Evolutionary conservation across 1,140 invertebrate species (phyloP).

Genomic region (Zaprionus camerounensis): DNA sequence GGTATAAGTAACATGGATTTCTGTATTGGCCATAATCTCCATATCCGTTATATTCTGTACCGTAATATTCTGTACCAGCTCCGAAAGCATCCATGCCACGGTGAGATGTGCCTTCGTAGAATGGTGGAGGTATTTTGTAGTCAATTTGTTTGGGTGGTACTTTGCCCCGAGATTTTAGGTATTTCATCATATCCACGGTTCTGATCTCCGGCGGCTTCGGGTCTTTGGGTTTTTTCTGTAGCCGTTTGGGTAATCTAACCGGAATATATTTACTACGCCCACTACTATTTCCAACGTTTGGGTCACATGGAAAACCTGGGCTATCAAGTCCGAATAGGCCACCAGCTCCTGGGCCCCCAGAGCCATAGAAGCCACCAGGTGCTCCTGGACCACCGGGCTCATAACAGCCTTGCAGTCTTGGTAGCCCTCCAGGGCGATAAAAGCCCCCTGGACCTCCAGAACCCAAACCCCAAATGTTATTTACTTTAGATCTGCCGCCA

Average conservation of each 20-base stretch:
- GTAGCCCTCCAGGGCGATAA: neutral
- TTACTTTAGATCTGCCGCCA: constrained; percentile 27
- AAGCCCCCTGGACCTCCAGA: constrained; percentile 21
- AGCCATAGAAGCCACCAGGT: neutral
- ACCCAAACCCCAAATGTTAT: constrained; percentile 14
- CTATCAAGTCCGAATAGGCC: neutral
- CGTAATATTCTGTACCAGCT: neutral
- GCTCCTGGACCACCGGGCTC: constrained; percentile 1
- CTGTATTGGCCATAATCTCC: neutral
- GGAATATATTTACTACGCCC: constrained; percentile 25
- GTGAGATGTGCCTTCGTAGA: constrained; percentile 15
- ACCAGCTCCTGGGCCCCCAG: neutral
- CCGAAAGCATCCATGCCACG: neutral
- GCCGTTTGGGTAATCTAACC: constrained; percentile 42
- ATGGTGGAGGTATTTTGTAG: neutral
- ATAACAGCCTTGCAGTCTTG: neutral
- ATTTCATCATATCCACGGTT: constrained; percentile 52
- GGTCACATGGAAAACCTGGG: neutral
- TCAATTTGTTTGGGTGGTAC: neutral
- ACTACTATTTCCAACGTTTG: neutral
- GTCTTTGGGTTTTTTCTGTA: constrained; percentile 26
- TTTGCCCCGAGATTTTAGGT: constrained; percentile 21
- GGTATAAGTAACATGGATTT: constrained; percentile 2
- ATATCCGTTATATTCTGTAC: neutral
- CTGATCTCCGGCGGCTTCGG: neutral